A percentile compares a stretch with the other conserved stretches of the same genome.
Evolutionary conservation across 2,113 vertebrate genomes (phyloP).

Genomic region (Thryonomys swinderianus): DNA sequence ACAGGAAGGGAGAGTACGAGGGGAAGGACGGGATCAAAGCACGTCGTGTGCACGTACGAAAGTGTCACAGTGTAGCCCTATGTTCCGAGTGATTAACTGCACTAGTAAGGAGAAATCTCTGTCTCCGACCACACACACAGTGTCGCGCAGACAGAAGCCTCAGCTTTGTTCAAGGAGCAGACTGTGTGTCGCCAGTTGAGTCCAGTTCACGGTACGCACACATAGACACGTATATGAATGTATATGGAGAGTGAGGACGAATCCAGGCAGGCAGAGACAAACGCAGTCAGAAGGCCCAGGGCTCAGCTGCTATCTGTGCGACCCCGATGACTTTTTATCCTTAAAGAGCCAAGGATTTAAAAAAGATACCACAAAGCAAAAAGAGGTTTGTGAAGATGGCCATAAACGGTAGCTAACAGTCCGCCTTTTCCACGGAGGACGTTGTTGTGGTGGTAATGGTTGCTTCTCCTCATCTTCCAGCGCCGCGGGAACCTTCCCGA

Average conservation of each 20-base stretch:
- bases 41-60: neutral
- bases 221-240: neutral
- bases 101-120: neutral
- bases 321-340: neutral
- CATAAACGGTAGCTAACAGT: neutral
- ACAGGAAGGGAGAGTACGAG: neutral
- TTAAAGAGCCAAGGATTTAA: neutral
- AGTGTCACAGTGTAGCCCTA: neutral
- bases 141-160: neutral
- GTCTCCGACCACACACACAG: no score
- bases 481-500: constrained; percentile 14
- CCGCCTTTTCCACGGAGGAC: neutral
- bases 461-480: constrained; percentile 21
- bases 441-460: constrained; percentile 15
- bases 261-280: neutral
- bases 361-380: neutral
- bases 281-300: neutral
- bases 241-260: neutral
- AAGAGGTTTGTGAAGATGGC: constrained; percentile 33
- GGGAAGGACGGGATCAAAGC: neutral
- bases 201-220: neutral
- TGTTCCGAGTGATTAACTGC: neutral
- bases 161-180: neutral
- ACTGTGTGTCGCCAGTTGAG: neutral
- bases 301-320: neutral